Base-by-base conservation (phyloP, 2,797 vertebrate species). In the Centropyge bicolor region DNA sequence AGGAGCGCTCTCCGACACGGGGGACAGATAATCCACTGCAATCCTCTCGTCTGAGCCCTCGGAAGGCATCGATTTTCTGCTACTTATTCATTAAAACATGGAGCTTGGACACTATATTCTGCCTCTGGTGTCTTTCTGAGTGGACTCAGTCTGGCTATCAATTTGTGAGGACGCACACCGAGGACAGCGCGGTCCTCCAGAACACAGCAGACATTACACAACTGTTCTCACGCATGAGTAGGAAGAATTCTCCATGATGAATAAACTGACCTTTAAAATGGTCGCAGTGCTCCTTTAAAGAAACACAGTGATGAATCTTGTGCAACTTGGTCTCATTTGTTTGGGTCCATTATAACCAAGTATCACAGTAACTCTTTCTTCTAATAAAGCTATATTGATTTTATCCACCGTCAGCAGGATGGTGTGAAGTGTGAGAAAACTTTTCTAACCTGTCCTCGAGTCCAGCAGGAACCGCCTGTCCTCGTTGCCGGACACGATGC, bases 401-500 rank as follows among this genome's bases (percentile, higher is more conserved):
- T 52, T 52, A 16, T 20, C 5, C 43, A 45, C 14, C 43, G 14
- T 5, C 12, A 45, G 13, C 43, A 45, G 14, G 60, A 27, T 22
- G n/a, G 6, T 8, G 43, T n/a, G 24, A 48, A 48, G 6, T 4
- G 22, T 22, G 8, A 22, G 38, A 13, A 20, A 35, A 5, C 8
- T 2, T 0, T 40, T 40, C 92, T 91, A 72, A 99, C 98, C 98
- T 94, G 97, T 97, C 57, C 81, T 87, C 4, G 94, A 78, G 82
- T 97, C 95, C 67, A 99, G 93, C 71, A 88, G 94, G 88, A 99
- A 99, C 36, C 94, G 94, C 11, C 94, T 81, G 0, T 95, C 96
- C 83, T 98, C 95, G 0, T 99, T 98, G 38, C 98, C 98, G 0
- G 97, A 96, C 64, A 96, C 84, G 49, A 99, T 94, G 73, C 91